Conservation (phyloP, 64 coral and sea anemone genomes). For the Anthopleura sola region DNA sequence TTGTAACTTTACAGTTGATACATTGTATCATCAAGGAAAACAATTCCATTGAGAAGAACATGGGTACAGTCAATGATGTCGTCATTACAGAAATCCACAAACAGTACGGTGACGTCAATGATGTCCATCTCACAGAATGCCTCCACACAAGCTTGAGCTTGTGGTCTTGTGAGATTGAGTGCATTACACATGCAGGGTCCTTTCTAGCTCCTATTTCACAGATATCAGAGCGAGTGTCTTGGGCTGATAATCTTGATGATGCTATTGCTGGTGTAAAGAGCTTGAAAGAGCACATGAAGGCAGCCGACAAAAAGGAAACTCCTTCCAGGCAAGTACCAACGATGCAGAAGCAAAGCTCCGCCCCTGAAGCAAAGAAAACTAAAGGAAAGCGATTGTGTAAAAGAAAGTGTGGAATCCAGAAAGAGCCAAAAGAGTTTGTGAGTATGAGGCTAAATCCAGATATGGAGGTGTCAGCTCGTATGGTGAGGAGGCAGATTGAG, state of each 20-base stretch:
- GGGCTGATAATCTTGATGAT: conserved; percentile 11
- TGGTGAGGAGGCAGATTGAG: background rate
- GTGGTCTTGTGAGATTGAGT: background rate
- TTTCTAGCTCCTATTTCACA: background rate
- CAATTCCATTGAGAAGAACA: background rate
- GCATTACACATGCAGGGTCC: background rate
- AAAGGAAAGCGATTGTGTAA: background rate
- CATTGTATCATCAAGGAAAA: background rate
- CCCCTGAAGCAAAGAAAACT: background rate
- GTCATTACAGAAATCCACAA: background rate
- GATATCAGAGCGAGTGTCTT: background rate
- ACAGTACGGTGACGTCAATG: conserved; percentile 2
- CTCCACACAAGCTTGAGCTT: background rate
- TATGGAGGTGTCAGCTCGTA: background rate
- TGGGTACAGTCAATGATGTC: conserved; percentile 16
- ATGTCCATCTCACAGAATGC: conserved; percentile 3
- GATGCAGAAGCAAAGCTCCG: background rate
- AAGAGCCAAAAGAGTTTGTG: background rate
- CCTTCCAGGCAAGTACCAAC: background rate
- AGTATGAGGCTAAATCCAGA: background rate
- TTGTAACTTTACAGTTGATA: background rate
- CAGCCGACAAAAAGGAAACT: background rate
- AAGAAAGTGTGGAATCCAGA: background rate
- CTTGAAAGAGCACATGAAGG: background rate
- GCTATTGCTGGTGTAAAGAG: background rate